Percentiles rank a stretch among this genome's conserved stretches.
These are phyloP conservation scores for Phalanger gymnotis DNA, from an alignment of 2,797 vertebrate species.

Conservation along the genomic window DNA sequence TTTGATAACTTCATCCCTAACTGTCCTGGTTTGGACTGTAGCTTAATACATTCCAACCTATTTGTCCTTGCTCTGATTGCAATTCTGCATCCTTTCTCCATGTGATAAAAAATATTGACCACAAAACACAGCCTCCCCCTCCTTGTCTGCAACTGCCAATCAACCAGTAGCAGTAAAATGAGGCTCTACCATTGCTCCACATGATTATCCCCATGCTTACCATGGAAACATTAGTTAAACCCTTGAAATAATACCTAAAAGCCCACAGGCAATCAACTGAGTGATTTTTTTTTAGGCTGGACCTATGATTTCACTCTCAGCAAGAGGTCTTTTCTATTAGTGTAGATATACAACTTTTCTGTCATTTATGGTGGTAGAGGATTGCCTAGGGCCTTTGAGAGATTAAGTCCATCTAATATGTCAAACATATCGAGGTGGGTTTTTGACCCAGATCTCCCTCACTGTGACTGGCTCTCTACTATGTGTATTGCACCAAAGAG, in stretches of 20 bases:
- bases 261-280: neutral
- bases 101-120: neutral
- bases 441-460: neutral
- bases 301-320: neutral
- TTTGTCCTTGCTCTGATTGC: neutral
- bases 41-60: neutral
- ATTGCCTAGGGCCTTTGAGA: neutral
- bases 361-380: neutral
- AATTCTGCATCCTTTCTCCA: neutral
- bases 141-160: neutral
- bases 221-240: neutral
- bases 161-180: neutral
- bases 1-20: neutral
- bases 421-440: neutral
- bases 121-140: neutral
- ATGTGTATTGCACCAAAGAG: neutral
- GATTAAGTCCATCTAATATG: neutral
- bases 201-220: neutral
- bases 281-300: neutral
- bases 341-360: neutral
- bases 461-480: neutral
- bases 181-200: neutral
- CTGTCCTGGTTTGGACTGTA: neutral
- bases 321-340: neutral
- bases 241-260: neutral